Conservation (phyloP, 2,797 vertebrate species). For the Ibycter americanus region DNA sequence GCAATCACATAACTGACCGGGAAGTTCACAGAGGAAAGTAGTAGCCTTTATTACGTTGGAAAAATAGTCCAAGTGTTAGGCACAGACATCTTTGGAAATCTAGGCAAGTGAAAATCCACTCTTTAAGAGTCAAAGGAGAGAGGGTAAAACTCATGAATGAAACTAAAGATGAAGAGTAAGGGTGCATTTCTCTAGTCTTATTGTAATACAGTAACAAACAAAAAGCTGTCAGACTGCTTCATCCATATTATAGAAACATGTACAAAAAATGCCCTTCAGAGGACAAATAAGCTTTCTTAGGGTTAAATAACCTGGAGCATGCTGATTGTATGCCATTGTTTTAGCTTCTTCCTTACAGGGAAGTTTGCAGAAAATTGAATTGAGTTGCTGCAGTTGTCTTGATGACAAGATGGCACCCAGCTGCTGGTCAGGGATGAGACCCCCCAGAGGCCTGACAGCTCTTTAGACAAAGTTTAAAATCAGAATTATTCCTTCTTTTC, state of each 20-base stretch:
- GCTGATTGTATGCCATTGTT: not conserved
- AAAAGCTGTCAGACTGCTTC: not conserved
- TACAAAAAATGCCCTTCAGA: not conserved
- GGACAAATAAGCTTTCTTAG: not conserved
- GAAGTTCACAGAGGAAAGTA: not conserved
- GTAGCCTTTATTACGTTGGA: not conserved
- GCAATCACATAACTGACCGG: not conserved
- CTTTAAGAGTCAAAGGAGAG: not conserved
- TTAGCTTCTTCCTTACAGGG: not conserved
- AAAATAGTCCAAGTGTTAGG: not conserved
- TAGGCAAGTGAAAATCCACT: not conserved
- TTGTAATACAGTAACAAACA: not conserved
- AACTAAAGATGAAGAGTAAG: not conserved
- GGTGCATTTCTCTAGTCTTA: not conserved
- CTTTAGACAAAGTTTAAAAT: not conserved
- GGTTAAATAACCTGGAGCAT: fast-evolving
- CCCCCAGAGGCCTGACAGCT: not conserved
- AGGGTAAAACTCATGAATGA: not conserved
- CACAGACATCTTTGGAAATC: not conserved
- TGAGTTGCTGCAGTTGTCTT: not conserved
- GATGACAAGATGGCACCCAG: not conserved
- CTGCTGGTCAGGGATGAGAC: not conserved
- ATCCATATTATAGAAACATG: not conserved
- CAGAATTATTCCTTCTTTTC: not conserved
- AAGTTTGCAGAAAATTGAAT: not conserved